Conservation (phyloP, 92 coral and sea anemone genomes). For the Muricea muricata region DNA sequence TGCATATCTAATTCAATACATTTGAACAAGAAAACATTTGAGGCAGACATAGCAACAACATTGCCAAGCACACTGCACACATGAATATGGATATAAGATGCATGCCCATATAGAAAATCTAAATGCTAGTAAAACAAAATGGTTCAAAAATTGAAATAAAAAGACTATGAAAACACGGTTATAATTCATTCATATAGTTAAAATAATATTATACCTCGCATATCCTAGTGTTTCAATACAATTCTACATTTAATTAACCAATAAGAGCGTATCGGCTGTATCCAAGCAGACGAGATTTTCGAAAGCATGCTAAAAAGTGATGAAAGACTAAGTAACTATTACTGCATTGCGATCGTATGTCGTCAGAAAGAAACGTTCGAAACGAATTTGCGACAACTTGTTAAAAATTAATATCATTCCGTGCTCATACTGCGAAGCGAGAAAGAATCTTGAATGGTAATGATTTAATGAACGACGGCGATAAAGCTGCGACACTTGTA, state of each 20-base stretch:
- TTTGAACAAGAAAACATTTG: too few relatives aligned
- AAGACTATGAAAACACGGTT: neutral
- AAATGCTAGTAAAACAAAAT: neutral
- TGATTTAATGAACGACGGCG: slow-evolving; percentile 20
- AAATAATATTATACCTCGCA: slow-evolving; percentile 1
- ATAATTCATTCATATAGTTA: neutral
- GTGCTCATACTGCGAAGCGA: slow-evolving; percentile 17
- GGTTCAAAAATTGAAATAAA: neutral
- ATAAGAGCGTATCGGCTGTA: too few relatives aligned
- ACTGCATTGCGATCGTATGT: neutral
- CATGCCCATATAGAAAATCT: neutral
- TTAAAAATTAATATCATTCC: slow-evolving; percentile 29
- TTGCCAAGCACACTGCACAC: too few relatives aligned
- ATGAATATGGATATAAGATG: too few relatives aligned
- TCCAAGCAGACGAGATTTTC: neutral
- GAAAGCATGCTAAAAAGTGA: neutral
- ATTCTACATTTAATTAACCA: too few relatives aligned
- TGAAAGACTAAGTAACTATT: slow-evolving; percentile 8
- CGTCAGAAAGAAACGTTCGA: neutral
- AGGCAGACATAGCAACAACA: too few relatives aligned
- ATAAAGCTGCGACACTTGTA: neutral
- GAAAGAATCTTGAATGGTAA: slow-evolving; percentile 33
- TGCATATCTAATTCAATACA: too few relatives aligned
- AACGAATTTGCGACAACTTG: neutral
- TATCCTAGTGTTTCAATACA: neutral